Percentiles rank a stretch among this genome's conserved stretches.
phyloP scores from a whole-genome alignment of 2,113 vertebrate genomes.

The Motacilla alba region DNA sequence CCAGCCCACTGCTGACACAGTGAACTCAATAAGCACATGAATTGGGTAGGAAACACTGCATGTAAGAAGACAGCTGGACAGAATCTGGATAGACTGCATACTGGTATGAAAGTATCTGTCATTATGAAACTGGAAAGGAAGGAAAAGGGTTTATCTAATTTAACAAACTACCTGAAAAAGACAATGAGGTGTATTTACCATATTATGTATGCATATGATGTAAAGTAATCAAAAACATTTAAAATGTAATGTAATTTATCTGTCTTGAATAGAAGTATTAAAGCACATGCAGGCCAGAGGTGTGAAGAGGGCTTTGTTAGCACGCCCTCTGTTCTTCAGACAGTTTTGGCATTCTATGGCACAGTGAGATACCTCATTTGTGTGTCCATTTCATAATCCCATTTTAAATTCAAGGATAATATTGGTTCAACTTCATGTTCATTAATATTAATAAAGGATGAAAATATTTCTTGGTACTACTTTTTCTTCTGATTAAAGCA shows the following conservation, averaged over 20 bases:
- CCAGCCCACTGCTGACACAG: neutral
- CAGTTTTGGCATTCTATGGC: neutral
- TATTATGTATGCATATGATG: rapidly evolving
- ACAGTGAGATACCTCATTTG: neutral
- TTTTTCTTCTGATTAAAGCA: neutral
- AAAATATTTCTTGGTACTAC: neutral
- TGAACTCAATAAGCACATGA: neutral
- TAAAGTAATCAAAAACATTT: neutral
- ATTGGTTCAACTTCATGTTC: neutral
- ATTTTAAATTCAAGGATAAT: neutral
- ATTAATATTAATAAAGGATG: neutral
- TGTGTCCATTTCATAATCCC: neutral
- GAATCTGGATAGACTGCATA: neutral
- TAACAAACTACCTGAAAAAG: neutral
- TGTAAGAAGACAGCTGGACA: neutral
- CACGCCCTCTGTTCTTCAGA: neutral
- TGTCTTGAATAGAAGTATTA: neutral
- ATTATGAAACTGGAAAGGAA: neutral
- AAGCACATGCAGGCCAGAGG: neutral
- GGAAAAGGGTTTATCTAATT: neutral
- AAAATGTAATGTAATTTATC: neutral
- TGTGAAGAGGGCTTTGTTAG: neutral
- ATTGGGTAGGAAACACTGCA: neutral
- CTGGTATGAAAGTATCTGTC: neutral
- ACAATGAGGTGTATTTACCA: neutral